Percentiles rank a stretch among this genome's conserved stretches.
phyloP scores from a whole-genome alignment of 1,140 invertebrate genomes.

The Andricus grossulariae region DNA sequence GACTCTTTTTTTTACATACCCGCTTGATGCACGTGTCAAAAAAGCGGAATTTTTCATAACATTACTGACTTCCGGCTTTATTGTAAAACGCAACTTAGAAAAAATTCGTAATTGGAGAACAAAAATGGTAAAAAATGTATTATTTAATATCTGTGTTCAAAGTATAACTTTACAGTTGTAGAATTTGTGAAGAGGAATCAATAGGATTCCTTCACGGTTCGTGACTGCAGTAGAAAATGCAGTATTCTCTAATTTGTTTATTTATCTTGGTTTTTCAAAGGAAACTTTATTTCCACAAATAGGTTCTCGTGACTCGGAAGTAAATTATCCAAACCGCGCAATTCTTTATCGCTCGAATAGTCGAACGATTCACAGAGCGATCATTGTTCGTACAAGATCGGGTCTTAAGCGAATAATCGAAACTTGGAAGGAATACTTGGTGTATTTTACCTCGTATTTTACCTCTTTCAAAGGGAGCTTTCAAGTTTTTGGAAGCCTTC shows the following conservation, averaged over 20 bases:
- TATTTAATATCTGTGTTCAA: too few relatives aligned
- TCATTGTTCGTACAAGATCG: not conserved
- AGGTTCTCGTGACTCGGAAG: constrained; percentile 1
- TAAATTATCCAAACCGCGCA: not conserved
- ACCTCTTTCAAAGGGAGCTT: not conserved
- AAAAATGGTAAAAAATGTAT: too few relatives aligned
- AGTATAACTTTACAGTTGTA: too few relatives aligned
- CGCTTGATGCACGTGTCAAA: too few relatives aligned
- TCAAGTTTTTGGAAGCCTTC: not conserved
- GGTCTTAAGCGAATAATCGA: not conserved
- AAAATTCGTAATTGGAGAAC: too few relatives aligned
- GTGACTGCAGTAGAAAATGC: not conserved
- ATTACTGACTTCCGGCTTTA: too few relatives aligned
- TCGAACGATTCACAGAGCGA: constrained; percentile 13
- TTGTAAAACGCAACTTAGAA: too few relatives aligned
- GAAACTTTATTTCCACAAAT: not conserved
- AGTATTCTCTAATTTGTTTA: not conserved
- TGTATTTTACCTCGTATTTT: not conserved
- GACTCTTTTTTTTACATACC: too few relatives aligned
- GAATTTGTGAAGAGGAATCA: too few relatives aligned
- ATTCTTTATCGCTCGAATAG: not conserved
- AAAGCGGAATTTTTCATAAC: too few relatives aligned
- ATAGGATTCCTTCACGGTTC: too few relatives aligned
- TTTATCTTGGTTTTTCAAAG: not conserved
- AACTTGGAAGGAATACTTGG: not conserved